Evolutionary conservation across 1,140 invertebrate genomes (phyloP), one percentile per base, ranked within the genome.

Genomic region (Eumeta japonica): DNA sequence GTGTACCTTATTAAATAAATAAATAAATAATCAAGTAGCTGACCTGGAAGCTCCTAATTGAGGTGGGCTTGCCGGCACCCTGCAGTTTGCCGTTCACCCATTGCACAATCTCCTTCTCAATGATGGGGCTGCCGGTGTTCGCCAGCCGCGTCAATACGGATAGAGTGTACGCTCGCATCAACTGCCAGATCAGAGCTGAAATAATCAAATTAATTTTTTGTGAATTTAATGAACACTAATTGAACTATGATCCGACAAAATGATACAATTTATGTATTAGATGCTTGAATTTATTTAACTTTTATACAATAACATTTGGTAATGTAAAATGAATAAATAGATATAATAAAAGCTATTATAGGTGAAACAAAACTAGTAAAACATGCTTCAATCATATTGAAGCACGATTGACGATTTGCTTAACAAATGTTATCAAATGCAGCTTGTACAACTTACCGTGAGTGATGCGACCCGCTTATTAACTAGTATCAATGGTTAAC

Each of bases 141-240:
- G 91, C 90, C 43, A 98, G 77, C 46, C 94, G 86, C 0, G 90
- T 90, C 24, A 99, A 73, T 29, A 99, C 84, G 3, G 90, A 92
- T 36, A 99, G 76, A 0, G 96, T 99, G 77, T 99, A 99, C 1
- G 94, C 94, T 42, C 95, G 82, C 97, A 99, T 99, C 43, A 99
- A 75, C 73, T 99, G 97, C 97, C 97, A 99, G 32, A 99, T 94
- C 3, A 98, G 74, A 10, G 95, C 95, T 89, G 65, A n/a, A 24
- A 24, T 24, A 24, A 7, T 24, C n/a, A 24, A 7, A 24, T 24
- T n/a, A n/a, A 24, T n/a, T 24, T 5, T 24, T 7, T 24, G 20
- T 24, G 20, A 7, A 24, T 24, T 7, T 5, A 24, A 24, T 7
- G 20, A 24, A 24, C 20, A 24, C 5, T 7, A n/a, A n/a, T 24